Evolutionary conservation across 2,797 vertebrate genomes (phyloP).

Genomic region (Calcarius lapponicus): DNA sequence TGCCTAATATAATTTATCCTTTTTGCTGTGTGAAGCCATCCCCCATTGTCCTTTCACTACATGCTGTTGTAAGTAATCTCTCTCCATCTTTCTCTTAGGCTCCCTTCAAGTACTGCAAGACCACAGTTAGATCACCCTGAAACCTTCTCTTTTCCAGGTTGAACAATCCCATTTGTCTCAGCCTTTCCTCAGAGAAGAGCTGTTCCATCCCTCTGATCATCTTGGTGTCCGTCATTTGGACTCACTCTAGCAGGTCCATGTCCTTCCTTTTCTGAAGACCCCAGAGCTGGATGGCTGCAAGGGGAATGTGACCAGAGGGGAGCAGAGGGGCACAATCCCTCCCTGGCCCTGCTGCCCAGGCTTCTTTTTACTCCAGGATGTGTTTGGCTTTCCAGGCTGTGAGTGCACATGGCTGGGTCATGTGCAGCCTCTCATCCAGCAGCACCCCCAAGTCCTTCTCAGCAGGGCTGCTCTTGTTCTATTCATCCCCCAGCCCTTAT

Average conservation of each 20-base stretch:
- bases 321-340: neutral
- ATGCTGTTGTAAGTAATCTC: neutral
- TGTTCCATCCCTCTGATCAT: neutral
- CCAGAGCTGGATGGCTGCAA: neutral
- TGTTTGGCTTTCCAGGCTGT: fast-evolving
- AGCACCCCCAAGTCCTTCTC: neutral
- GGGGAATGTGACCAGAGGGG: neutral
- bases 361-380: neutral
- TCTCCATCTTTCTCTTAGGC: neutral
- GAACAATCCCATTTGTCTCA: neutral
- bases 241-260: no score
- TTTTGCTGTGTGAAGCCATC: neutral
- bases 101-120: neutral
- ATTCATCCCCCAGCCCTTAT: neutral
- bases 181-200: neutral
- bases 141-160: neutral
- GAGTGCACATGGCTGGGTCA: fast-evolving
- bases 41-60: neutral
- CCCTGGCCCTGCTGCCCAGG: fast-evolving
- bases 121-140: neutral
- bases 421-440: neutral
- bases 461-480: neutral
- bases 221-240: neutral
- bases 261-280: neutral
- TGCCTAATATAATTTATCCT: neutral